phyloP scores from a whole-genome alignment of 2,113 vertebrate species.

The Oncorhynchus masou region DNA sequence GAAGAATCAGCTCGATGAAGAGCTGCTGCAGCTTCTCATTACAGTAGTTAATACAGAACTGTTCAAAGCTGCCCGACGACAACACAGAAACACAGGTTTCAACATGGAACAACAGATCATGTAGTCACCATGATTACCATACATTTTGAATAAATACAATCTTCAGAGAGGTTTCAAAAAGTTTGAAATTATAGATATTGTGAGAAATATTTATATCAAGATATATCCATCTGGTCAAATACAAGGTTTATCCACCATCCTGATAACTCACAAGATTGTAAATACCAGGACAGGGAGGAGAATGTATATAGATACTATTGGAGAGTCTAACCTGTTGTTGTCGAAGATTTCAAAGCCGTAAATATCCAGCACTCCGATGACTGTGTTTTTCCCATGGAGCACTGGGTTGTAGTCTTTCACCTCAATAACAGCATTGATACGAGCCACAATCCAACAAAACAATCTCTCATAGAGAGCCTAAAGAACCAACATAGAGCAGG shows the following conservation, averaged over 20 bases:
- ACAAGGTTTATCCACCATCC: too few species aligned
- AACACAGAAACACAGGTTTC: slow-evolving; percentile 10
- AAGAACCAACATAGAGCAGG: background rate
- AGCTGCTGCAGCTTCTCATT: slow-evolving; percentile 93
- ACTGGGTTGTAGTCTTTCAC: slow-evolving; percentile 80
- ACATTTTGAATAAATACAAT: background rate
- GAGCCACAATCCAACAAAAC: slow-evolving; percentile 88
- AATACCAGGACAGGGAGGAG: background rate
- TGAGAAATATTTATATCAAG: too few species aligned
- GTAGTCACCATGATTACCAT: background rate
- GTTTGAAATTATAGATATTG: too few species aligned
- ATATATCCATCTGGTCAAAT: too few species aligned
- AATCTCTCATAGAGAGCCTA: slow-evolving; percentile 93
- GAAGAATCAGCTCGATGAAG: slow-evolving; percentile 89
- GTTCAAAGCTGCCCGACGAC: slow-evolving; percentile 79
- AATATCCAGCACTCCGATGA: slow-evolving; percentile 92
- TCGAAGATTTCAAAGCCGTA: slow-evolving; percentile 96
- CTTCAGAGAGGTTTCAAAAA: too few species aligned
- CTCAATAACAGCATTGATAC: slow-evolving; percentile 85
- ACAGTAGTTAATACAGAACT: slow-evolving; percentile 93
- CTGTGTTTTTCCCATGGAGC: slow-evolving; percentile 90
- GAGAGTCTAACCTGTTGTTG: slow-evolving; percentile 83
- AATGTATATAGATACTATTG: background rate
- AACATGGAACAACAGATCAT: background rate
- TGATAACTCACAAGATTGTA: too few species aligned